Percentiles rank a stretch among this genome's conserved stretches.
Conservation (phyloP, 2,113 vertebrate species). For the Arvicanthis niloticus region DNA sequence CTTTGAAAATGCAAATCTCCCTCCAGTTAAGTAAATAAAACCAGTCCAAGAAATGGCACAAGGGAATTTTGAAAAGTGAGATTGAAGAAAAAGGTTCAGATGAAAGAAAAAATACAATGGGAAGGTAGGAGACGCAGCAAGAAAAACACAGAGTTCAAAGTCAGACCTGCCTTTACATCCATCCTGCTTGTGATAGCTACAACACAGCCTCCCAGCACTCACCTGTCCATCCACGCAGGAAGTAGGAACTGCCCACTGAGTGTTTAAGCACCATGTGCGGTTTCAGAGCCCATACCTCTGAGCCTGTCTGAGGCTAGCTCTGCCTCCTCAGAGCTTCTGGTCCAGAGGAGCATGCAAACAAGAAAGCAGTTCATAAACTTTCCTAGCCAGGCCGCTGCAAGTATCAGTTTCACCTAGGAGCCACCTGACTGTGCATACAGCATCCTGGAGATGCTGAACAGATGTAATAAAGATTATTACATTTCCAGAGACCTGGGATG, state of each 20-base stretch:
- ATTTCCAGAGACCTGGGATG: not conserved
- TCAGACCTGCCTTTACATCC: not conserved
- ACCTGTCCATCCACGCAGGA: too few relatives aligned
- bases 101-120: not conserved
- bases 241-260: not conserved
- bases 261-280: too few relatives aligned
- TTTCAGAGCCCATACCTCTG: accelerated
- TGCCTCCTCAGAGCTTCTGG: not conserved
- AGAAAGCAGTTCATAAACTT: not conserved
- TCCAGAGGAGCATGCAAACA: not conserved
- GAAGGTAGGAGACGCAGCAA: not conserved
- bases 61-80: not conserved
- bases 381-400: too few relatives aligned
- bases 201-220: not conserved
- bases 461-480: constrained; percentile 1
- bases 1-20: constrained; percentile 57
- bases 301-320: not conserved
- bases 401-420: not conserved
- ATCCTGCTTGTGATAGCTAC: not conserved
- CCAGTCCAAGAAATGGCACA: not conserved
- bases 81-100: not conserved
- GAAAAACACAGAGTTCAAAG: not conserved
- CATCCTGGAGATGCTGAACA: not conserved
- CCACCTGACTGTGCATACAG: not conserved
- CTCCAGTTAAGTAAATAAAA: constrained; percentile 42